Base-by-base conservation (phyloP, 2,113 vertebrate species). In the Excalfactoria chinensis region DNA sequence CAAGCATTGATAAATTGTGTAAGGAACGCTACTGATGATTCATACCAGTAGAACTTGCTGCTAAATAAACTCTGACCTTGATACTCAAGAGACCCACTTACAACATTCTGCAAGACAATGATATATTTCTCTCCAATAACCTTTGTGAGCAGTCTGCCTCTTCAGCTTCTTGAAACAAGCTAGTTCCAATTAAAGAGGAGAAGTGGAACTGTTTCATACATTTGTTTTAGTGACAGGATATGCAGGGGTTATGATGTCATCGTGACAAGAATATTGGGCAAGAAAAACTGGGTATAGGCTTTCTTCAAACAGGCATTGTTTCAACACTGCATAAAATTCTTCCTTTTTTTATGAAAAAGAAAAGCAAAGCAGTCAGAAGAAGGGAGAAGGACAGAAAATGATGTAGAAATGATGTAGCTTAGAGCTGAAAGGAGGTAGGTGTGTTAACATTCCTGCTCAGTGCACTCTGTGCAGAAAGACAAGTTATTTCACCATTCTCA, bases 111-210 rank as follows among this genome's bases (percentile, higher is more conserved):
- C n/a, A 96, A 96, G 85, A 95, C 93, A 96, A 93, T 96, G 93
- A 95, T 95, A 8, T 87, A 94, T 95, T 97, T 96, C 95, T 91
- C 80, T 86, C 78, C 40, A 26, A 63, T 90, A 95, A 97, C 96
- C 96, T 96, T 85, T 96, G 84, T 88, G 91, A 95, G 83, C 22
- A 94, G 86, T 80, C 70, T 88, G 71, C 72, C 51, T 96, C 84
- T 94, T 91, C 94, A 93, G 69, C 88, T 93, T 77, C 92, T 90
- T 94, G 84, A 93, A 97, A 96, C 94, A 86, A 96, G 74, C 78
- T 91, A 95, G 89, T 89, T 94, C 93, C 92, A 97, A 95, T 97
- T 96, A 97, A 97, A 95, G 56, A 93, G 46, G 60, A 97, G 66
- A 91, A 91, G 55, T 87, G 62, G 87, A 96, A 95, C 92, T 46